Percentiles rank a stretch among this genome's conserved stretches.
phyloP scores from a whole-genome alignment of 2,888 invertebrate species.

The Synanthedon tipuliformis region DNA sequence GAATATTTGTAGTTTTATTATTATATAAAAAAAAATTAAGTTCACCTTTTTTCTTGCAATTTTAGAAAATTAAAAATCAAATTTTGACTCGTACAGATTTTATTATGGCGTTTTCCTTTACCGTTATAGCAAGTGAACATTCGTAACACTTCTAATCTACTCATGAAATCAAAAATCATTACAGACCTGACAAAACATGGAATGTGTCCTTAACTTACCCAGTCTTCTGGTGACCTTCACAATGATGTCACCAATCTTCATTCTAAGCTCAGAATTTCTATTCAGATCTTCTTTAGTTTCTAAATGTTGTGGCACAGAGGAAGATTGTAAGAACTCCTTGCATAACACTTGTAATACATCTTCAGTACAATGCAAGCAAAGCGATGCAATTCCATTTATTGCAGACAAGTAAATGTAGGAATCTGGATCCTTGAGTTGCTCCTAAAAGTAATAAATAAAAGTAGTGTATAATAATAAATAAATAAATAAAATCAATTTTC shows the following conservation, averaged over 20 bases:
- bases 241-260: constrained; percentile 86
- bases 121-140: too few species aligned
- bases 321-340: constrained; percentile 71
- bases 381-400: constrained; percentile 78
- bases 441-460: constrained; percentile 49
- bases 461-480: too few species aligned
- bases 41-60: too few species aligned
- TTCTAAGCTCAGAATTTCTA: constrained; percentile 68
- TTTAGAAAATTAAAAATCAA: too few species aligned
- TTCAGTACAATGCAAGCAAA: constrained; percentile 76
- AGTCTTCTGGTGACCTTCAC: constrained; percentile 78
- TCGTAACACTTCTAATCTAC: too few species aligned
- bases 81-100: too few species aligned
- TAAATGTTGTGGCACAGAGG: constrained; percentile 22
- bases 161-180: too few species aligned
- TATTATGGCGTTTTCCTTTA: too few species aligned
- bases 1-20: too few species aligned
- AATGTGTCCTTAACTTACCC: constrained; percentile 59
- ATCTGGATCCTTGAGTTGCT: constrained; percentile 81
- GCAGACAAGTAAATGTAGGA: constrained; percentile 86
- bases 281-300: constrained; percentile 39
- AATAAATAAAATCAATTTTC: background rate
- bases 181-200: too few species aligned
- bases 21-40: too few species aligned
- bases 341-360: constrained; percentile 76